phyloP scores from a whole-genome alignment of 2,113 vertebrate genomes.

The Oxygymnocypris stewartii region DNA sequence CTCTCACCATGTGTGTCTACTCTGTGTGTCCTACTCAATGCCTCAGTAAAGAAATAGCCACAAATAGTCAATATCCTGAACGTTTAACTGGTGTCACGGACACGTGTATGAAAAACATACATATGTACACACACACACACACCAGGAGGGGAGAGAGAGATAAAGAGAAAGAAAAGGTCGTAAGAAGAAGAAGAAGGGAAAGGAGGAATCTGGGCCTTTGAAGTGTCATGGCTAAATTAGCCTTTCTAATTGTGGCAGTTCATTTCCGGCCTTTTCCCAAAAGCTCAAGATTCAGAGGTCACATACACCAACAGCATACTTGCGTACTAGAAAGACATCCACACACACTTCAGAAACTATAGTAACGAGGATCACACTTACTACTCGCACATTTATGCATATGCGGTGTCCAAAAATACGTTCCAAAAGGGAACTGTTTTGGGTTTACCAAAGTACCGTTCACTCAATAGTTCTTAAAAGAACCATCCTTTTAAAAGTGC shows the following conservation, averaged over 20 bases:
- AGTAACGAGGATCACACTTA: background rate
- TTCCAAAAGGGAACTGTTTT: background rate
- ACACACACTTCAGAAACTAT: background rate
- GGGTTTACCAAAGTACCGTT: background rate
- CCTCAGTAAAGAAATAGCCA: conserved; percentile 1
- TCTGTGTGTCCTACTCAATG: background rate
- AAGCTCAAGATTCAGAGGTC: conserved; percentile 44
- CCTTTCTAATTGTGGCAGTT: conserved; percentile 59
- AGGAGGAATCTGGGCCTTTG: conserved; percentile 50
- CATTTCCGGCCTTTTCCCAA: conserved; percentile 52
- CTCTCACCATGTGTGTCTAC: background rate
- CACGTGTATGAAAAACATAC: background rate
- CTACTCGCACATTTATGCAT: background rate
- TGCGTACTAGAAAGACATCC: background rate
- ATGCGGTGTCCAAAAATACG: background rate
- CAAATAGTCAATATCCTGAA: background rate
- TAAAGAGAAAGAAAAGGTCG: background rate
- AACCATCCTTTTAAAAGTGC: too few species aligned
- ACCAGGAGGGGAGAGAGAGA: background rate
- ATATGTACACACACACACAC: conserved; percentile 11
- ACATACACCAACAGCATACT: conserved; percentile 17
- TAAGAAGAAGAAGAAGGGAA: background rate
- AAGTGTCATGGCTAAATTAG: conserved; percentile 57
- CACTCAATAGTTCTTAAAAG: too few species aligned
- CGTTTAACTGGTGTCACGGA: background rate